phyloP scores from a whole-genome alignment of 2,797 vertebrate species.

The Arremon aurantiirostris region DNA sequence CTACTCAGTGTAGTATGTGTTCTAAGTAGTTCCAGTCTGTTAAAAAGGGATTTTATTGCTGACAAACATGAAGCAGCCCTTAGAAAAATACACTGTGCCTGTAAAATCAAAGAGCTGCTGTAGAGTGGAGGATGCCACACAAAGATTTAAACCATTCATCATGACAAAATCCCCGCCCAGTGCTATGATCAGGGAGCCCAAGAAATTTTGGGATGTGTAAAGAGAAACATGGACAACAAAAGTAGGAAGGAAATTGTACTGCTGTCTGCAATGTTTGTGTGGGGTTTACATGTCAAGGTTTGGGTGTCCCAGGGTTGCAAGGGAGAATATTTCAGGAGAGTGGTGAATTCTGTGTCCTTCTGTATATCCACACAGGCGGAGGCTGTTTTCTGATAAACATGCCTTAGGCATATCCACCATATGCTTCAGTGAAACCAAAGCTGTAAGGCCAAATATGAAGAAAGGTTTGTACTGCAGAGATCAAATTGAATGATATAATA shows the following conservation, averaged over 20 bases:
- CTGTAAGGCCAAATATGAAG: not conserved
- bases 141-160: not conserved
- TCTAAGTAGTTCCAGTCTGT: not conserved
- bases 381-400: not conserved
- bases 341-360: not conserved
- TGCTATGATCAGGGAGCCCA: fast-evolving
- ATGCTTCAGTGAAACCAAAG: not conserved
- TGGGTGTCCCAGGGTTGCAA: not conserved
- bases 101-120: not conserved
- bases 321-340: not conserved
- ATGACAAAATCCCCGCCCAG: not conserved
- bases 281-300: not conserved
- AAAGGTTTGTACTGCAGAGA: not conserved
- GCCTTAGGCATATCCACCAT: not conserved
- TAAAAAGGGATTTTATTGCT: not conserved
- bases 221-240: not conserved
- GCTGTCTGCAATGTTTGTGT: fast-evolving
- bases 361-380: too few species aligned
- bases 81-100: not conserved
- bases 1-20: not conserved
- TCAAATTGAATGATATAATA: not conserved
- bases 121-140: not conserved
- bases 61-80: not conserved
- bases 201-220: not conserved
- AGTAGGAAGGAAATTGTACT: not conserved